Base-by-base conservation (phyloP, 1,140 invertebrate species). In the Scaptomyza hsui region DNA sequence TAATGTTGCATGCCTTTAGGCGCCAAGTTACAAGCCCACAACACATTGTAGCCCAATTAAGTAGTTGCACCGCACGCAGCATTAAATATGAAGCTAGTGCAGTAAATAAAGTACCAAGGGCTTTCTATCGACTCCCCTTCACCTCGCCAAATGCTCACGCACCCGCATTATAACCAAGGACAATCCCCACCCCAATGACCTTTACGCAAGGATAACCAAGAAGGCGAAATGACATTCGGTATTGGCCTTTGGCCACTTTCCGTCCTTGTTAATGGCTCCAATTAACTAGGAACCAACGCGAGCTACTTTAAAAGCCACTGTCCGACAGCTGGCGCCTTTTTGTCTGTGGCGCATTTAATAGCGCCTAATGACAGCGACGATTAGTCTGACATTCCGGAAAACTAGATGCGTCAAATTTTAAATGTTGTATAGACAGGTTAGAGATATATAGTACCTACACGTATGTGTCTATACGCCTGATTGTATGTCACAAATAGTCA, bases 31-130 rank as follows among this genome's bases (percentile, higher is more conserved):
- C 52, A 51, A 19, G 39, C 39, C 19, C 29, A 48, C 16, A 35
- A 29, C 32, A 55, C 21, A 21, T n/a, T 52, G 4, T 37, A 18
- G 59, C 59, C 62, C 47, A 59, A 79, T 76, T 72, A 75, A 64
- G 32, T 72, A 12, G 39, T 51, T 24, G 21, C 32, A 41, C 35
- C n/a, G 29, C 51, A 64, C 55, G 59, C 52, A 44, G 60, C 65
- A 78, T 82, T 72, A 76, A 85, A 79, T 80, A 79, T 85, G 72
- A 76, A 85, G 68, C 52, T 48, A 48, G 32, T 78, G 61, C 61
- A 75, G 26, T 29, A 29, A 29, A 9, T 9, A 29, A 29, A 29
- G 9, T 29, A 7, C 7, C 0, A 29, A 29, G 9, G 26, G 19
- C 19, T 21, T 9, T 7, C 26, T 9, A 2, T 6, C 7, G 9